Evolutionary conservation across 2,888 invertebrate species (phyloP).

Genomic region (Macrosiphum euphorbiae): DNA sequence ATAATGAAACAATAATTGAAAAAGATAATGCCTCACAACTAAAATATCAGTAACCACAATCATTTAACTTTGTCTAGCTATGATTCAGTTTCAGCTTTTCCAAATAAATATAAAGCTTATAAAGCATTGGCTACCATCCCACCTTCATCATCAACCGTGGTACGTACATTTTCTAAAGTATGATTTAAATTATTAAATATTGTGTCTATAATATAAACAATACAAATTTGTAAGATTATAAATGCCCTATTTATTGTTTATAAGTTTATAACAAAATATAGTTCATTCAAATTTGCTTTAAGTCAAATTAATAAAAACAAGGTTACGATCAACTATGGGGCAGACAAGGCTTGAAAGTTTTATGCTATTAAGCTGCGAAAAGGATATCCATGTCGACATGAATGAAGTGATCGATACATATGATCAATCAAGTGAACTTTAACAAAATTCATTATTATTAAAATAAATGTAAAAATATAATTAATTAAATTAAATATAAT

Average conservation of each 20-base stretch:
- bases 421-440: no score
- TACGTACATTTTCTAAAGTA: no score
- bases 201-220: no score
- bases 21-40: neutral
- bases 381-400: neutral
- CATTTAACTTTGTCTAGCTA: neutral
- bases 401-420: no score
- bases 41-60: neutral
- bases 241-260: neutral
- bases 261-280: neutral
- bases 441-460: no score
- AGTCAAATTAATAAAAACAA: constrained; percentile 13
- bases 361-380: neutral
- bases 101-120: neutral
- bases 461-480: no score
- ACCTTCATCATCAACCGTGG: neutral
- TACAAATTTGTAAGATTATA: neutral
- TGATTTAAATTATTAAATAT: no score
- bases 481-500: no score
- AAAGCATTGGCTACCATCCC: neutral
- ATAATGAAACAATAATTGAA: neutral
- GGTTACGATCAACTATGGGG: neutral
- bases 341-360: neutral
- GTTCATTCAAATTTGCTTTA: neutral
- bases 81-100: constrained; percentile 2